phyloP scores from a whole-genome alignment of 2,113 vertebrate genomes.

The Antennarius striatus region DNA sequence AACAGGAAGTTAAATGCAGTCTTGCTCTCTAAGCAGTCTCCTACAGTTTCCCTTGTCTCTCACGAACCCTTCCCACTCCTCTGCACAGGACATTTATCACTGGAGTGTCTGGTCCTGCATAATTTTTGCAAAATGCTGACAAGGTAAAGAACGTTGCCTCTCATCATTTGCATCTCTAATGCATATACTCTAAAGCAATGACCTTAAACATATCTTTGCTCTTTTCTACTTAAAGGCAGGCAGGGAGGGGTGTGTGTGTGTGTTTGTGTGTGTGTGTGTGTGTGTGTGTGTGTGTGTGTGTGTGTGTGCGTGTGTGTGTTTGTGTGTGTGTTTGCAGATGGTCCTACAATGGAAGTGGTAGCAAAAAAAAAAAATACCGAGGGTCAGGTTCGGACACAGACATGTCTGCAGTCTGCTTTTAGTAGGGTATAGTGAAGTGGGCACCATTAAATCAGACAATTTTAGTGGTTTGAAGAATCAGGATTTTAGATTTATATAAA shows the following conservation, averaged over 20 bases:
- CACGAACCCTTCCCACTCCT: conserved; percentile 30
- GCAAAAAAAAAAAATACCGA: conserved; percentile 22
- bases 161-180: conserved; percentile 35
- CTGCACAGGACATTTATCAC: conserved; percentile 37
- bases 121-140: conserved; percentile 50
- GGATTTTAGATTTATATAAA: background rate
- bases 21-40: conserved; percentile 21
- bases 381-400: conserved; percentile 19
- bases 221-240: conserved; percentile 7
- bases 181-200: conserved; percentile 15
- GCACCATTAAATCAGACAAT: too few relatives aligned
- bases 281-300: too few relatives aligned
- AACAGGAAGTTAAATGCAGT: background rate
- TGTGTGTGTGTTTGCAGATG: too few relatives aligned
- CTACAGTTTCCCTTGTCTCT: conserved; percentile 18
- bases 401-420: conserved; percentile 7
- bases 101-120: conserved; percentile 38
- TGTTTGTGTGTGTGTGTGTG: too few relatives aligned
- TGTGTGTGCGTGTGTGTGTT: too few relatives aligned
- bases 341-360: background rate
- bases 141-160: conserved; percentile 37
- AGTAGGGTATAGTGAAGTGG: background rate
- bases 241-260: too few relatives aligned
- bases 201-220: conserved; percentile 28
- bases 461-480: conserved; percentile 1